Evolutionary conservation across 2,113 vertebrate species (phyloP), one percentile per base, ranked within the genome.

Genomic region (Procavia capensis): DNA sequence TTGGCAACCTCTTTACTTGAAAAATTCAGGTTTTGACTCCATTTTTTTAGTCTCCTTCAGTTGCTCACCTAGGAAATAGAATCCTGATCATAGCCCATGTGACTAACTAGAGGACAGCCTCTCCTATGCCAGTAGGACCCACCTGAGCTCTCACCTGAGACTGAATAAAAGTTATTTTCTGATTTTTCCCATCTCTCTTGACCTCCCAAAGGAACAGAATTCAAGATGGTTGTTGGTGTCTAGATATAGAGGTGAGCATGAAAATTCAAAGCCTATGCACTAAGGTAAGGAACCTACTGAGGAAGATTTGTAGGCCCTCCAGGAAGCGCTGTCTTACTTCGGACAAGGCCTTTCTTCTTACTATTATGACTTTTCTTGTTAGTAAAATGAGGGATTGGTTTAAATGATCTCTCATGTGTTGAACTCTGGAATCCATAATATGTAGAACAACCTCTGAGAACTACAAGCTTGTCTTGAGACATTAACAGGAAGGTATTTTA

Each of bases 1-100:
- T 66, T 50, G 63, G 57, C 9, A 13, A 45, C 16, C 27, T 79
- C 31, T 83, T 19, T 68, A 74, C 16, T 41, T 43, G 39, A 76
- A 75, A 61, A 83, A 17, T 24, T 82, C 45, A 19, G 29, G 29
- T n/a, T 45, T 79, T 0, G 5, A 84, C 19, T 84, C 36, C 43
- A 1, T 81, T 61, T 87, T 13, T 79, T 59, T 24, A 50, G 57
- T 39, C 17, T 72, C 68, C 54, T 81, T 64, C 72, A 34, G 13
- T 50, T 34, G 6, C 43, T 45, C 36, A 76, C 25, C 54, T 22
- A 45, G 61, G 34, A 41, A 47, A 22, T 4, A 39, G 83, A 57
- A 5, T 66, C 70, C 72, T 41, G 39, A 47, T 6, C 72, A 41
- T 1, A 29, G 43, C 0, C 0, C 27, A 2, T 9, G 0, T 29